Base-by-base conservation (phyloP, 2,113 vertebrate species). In the Gallinago media region DNA sequence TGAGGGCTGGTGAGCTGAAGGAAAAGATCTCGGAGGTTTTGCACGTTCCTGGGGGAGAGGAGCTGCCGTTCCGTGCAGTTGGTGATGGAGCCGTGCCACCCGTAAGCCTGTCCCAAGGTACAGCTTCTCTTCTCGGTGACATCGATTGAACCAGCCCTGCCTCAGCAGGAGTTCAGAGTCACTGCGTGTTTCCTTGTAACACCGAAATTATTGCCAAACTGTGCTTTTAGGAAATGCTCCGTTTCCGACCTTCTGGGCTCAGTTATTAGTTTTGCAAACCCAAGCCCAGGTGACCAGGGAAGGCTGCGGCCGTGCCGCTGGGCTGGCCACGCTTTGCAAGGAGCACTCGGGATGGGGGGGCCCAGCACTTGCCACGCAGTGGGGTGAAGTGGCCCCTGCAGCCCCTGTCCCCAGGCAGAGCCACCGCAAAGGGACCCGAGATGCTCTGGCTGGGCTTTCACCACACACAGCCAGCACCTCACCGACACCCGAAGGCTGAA, bases 11-110 rank as follows among this genome's bases (percentile, higher is more conserved):
- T 11, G 65, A 77, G 71, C 9, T 11, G 65, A 34, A 68, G 74
- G 73, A 26, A 44, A 65, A 56, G 49, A 8, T 32, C 44, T 34
- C 15, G 36, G 46, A 66, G 72, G 17, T 29, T 83, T 31, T 46
- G 63, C 10, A 1, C 0, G 12, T 26, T 13, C 5, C 7, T 3
- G 13, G 1, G 5, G 44, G 18, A 44, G 52, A 67, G 21, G 40
- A 84, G 59, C 66, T 0, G 5, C 31, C 0, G 10, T 12, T 26
- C 5, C 2, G 0, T 6, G 49, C 63, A 8, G 34, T 2, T 27
- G 61, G 40, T 52, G 63, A 58, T 23, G 17, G 17, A 75, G 70
- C 58, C 25, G 58, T 7, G 56, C 6, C 62, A 50, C 71, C 36
- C 2, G 2, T 18, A 11, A 18, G 31, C 21, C 27, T 15, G 44